Percentiles rank a stretch among this genome's conserved stretches.
Conservation (phyloP, 2,113 vertebrate genomes). For the Marcusenius ussheri region DNA sequence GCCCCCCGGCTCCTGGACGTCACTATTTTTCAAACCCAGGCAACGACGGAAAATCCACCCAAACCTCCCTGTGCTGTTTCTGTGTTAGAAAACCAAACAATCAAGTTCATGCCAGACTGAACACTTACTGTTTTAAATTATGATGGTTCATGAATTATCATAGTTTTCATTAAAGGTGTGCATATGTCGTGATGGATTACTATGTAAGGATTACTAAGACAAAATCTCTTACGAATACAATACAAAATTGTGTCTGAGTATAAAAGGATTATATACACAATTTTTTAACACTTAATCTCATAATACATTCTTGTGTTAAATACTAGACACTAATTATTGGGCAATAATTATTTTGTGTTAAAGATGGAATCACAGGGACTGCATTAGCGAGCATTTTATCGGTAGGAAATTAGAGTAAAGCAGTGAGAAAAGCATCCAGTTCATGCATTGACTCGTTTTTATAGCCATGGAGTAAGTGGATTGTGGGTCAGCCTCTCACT, state of each 20-base stretch:
- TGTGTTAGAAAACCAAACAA: not conserved
- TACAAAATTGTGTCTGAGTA: not conserved
- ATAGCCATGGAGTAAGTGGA: not conserved
- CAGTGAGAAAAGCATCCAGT: not conserved
- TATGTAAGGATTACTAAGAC: not conserved
- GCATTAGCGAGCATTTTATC: not conserved
- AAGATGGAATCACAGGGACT: not conserved
- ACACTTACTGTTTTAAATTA: not conserved
- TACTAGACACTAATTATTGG: not conserved
- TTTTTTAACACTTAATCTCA: not conserved
- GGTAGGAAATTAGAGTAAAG: not conserved
- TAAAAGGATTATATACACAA: not conserved
- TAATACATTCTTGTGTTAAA: not conserved
- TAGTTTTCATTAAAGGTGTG: not conserved
- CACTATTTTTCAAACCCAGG: too few species aligned
- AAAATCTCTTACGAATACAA: not conserved
- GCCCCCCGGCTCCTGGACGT: too few species aligned
- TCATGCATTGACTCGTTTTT: not conserved
- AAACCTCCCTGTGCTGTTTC: not conserved
- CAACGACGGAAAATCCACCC: not conserved
- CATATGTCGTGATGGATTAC: not conserved
- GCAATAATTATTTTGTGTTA: too few species aligned
- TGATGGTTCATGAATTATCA: not conserved
- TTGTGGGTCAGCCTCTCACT: not conserved
- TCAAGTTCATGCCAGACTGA: not conserved